Conservation (phyloP, 2,797 vertebrate species). For the Hemitrygon akajei region DNA sequence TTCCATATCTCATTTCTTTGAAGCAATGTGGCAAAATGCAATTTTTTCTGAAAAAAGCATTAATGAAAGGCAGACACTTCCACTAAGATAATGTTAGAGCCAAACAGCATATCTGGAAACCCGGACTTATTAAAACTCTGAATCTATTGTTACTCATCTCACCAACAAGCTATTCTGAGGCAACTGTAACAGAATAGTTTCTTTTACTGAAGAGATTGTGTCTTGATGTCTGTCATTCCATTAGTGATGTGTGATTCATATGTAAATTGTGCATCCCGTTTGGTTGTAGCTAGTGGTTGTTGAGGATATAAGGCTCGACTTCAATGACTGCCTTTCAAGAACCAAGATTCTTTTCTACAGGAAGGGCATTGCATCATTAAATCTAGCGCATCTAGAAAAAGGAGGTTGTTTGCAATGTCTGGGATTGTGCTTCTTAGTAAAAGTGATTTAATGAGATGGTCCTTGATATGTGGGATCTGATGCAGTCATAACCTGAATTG, state of each 20-base stretch:
- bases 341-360: constrained; percentile 1
- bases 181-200: not conserved
- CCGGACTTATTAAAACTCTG: not conserved
- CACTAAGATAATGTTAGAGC: not conserved
- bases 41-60: not conserved
- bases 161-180: constrained; percentile 5
- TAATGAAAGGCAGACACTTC: not conserved
- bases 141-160: not conserved
- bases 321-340: not conserved
- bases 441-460: not conserved
- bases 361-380: constrained; percentile 2
- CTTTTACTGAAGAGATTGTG: not conserved
- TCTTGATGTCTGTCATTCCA: not conserved
- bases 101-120: not conserved
- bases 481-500: not conserved
- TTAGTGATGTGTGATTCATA: not conserved
- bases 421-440: not conserved
- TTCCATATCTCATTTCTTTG: not conserved
- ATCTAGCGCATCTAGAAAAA: not conserved
- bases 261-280: not conserved
- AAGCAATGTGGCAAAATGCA: not conserved
- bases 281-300: constrained; percentile 14
- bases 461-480: not conserved
- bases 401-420: constrained; percentile 1
- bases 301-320: not conserved